phyloP scores from a whole-genome alignment of 1,140 invertebrate genomes.

The Aphis craccivora region DNA sequence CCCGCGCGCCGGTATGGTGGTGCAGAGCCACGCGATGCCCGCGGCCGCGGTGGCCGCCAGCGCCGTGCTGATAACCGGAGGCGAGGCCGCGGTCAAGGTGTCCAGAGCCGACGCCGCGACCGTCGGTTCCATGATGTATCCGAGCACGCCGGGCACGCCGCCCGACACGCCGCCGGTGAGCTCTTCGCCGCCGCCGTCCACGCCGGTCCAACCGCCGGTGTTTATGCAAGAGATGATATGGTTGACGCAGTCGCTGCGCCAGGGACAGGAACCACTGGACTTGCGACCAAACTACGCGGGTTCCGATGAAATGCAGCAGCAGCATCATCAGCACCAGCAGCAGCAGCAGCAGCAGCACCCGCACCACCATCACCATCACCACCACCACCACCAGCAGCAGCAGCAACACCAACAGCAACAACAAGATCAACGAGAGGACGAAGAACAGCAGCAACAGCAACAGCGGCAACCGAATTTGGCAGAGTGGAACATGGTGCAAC shows the following conservation, averaged over 20 bases:
- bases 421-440: neutral
- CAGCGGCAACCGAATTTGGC: slow-evolving; percentile 53
- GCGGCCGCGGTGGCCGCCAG: slow-evolving; percentile 58
- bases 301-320: slow-evolving; percentile 55
- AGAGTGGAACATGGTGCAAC: slow-evolving; percentile 59
- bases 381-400: slow-evolving; percentile 59
- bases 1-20: slow-evolving; percentile 51
- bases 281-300: slow-evolving; percentile 72
- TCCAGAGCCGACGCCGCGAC: slow-evolving; percentile 18
- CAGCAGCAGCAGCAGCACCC: slow-evolving; percentile 8
- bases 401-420: slow-evolving; percentile 15
- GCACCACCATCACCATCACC: slow-evolving; percentile 58
- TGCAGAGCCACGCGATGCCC: slow-evolving; percentile 39
- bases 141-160: slow-evolving; percentile 71
- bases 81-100: slow-evolving; percentile 54
- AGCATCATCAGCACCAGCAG: slow-evolving; percentile 59
- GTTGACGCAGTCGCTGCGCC: slow-evolving; percentile 69
- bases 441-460: slow-evolving; percentile 56
- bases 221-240: slow-evolving; percentile 75
- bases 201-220: slow-evolving; percentile 58
- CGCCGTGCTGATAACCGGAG: slow-evolving; percentile 59
- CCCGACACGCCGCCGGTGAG: slow-evolving; percentile 79
- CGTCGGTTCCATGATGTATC: slow-evolving; percentile 60
- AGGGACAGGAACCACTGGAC: slow-evolving; percentile 76
- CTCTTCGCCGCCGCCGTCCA: slow-evolving; percentile 67